Conservation (phyloP, 2,888 invertebrate genomes). For the Polietes domitor region DNA sequence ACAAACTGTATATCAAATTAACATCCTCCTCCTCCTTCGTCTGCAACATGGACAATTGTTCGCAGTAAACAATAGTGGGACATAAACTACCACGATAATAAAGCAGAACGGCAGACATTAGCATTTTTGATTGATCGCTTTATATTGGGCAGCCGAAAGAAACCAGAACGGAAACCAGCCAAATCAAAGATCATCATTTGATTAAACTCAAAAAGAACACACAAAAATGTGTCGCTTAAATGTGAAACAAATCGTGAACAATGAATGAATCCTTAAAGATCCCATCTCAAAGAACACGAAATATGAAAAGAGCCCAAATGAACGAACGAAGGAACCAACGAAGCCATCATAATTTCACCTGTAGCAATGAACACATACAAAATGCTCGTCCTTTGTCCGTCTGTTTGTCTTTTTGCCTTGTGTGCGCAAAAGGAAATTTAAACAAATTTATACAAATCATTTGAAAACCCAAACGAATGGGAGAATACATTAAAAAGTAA, state of each 20-base stretch:
- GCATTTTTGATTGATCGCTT: slow-evolving; percentile 80
- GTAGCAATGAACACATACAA: slow-evolving; percentile 42
- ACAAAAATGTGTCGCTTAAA: slow-evolving; percentile 51
- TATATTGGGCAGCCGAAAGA: slow-evolving; percentile 68
- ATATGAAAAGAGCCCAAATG: slow-evolving; percentile 18
- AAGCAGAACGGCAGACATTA: slow-evolving; percentile 66
- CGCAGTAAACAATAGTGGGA: slow-evolving; percentile 45
- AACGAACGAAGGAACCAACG: background rate
- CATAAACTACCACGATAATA: slow-evolving; percentile 47
- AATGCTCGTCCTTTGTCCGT: slow-evolving; percentile 4
- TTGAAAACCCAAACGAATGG: slow-evolving; percentile 5
- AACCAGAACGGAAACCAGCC: slow-evolving; percentile 51
- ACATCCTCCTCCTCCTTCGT: slow-evolving; percentile 65
- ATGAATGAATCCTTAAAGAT: slow-evolving; percentile 42
- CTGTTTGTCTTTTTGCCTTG: background rate
- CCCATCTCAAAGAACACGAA: slow-evolving; percentile 1
- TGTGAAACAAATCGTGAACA: slow-evolving; percentile 60
- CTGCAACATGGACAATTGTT: slow-evolving; percentile 42
- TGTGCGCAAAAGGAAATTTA: slow-evolving; percentile 48
- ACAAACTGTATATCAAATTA: slow-evolving; percentile 78
- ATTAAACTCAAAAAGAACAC: slow-evolving; percentile 18
- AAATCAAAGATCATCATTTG: slow-evolving; percentile 47
- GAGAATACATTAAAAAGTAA: slow-evolving; percentile 62
- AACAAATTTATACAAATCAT: slow-evolving; percentile 55
- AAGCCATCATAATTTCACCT: slow-evolving; percentile 57